Percentiles rank a stretch among this genome's conserved stretches.
Conservation (phyloP, 1,140 invertebrate genomes). For the Matsumurasca onukii region DNA sequence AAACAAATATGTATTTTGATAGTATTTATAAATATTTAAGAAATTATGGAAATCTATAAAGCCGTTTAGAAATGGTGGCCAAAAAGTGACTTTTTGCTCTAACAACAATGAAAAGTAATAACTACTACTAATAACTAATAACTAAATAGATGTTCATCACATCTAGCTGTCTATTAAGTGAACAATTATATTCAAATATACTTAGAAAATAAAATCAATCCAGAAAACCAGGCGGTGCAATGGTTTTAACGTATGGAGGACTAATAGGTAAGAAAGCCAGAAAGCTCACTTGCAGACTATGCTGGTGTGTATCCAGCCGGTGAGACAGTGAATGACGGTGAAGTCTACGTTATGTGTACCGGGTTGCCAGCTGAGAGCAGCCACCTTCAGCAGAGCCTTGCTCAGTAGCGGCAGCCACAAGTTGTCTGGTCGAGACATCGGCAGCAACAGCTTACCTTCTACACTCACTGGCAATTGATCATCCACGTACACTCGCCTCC, state of each 20-base stretch:
- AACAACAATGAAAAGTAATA: no score
- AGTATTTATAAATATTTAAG: no score
- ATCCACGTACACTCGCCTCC: constrained; percentile 37
- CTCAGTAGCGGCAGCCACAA: constrained; percentile 38
- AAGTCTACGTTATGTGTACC: constrained; percentile 27
- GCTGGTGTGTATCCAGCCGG: constrained; percentile 32
- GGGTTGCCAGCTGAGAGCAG: background rate
- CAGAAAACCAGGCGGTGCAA: background rate
- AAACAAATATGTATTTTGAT: no score
- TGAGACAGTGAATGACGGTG: constrained; percentile 33
- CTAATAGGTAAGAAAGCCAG: background rate
- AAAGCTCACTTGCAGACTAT: constrained; percentile 26
- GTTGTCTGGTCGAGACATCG: constrained; percentile 27
- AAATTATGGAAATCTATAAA: no score
- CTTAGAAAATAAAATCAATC: no score
- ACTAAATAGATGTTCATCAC: no score
- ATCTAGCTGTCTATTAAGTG: no score
- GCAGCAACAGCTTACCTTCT: constrained; percentile 33
- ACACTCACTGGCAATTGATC: constrained; percentile 36
- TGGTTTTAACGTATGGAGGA: background rate
- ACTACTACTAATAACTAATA: no score
- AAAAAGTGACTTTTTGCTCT: no score
- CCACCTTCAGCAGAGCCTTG: constrained; percentile 37
- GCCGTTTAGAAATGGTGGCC: no score
- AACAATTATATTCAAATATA: no score